Evolutionary conservation across 2,113 vertebrate genomes (phyloP), one percentile per base, ranked within the genome.

Genomic region (Aplodontia rufa): DNA sequence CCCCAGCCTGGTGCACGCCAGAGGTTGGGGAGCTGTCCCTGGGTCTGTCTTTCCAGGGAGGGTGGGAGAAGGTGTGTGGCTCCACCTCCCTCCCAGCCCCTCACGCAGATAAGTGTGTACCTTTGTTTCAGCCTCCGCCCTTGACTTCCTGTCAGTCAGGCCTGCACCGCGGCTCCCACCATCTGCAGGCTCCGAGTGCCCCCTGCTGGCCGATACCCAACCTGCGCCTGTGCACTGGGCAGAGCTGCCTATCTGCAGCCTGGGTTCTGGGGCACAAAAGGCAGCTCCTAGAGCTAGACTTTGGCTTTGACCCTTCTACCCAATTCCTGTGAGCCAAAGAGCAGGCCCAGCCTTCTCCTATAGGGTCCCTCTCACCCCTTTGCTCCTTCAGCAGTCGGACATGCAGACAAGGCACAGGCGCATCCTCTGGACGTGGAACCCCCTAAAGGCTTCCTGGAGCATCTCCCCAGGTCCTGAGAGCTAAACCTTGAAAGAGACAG

Each of bases 111-210:
- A 45, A 42, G 7, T 47, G 45, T 40, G 14, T 28, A 13, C 71
- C 42, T 13, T n/a, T 51, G 32, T 58, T 72, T 90, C 53, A 51
- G 37, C 32, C 47, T n/a, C 2, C 3, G 2, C 60, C n/a, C 13
- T 64, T 11, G 0, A 3, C 20, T 5, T 24, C 20, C 26, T 9
- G 20, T 14, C 26, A 26, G 1, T 8, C 7, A 4, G 0, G 11
- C 58, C 58, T 9, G 28, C 3, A 0, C 2, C 0, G 2, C 37
- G 0, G 28, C 71, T 81, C 28, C 32, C 8, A 30, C 45, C 62
- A 89, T 96, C 62, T 7, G 32, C 42, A 20, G 89, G 14, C 55
- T 60, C 19, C 0, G 89, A 91, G 97, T 89, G 91, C 95, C 97
- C 91, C 64, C 97, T 97, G 88, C 97, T 92, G 97, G 9, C 91